Evolutionary conservation across 2,797 vertebrate genomes (phyloP).

Genomic region (Pteropus rufus): DNA sequence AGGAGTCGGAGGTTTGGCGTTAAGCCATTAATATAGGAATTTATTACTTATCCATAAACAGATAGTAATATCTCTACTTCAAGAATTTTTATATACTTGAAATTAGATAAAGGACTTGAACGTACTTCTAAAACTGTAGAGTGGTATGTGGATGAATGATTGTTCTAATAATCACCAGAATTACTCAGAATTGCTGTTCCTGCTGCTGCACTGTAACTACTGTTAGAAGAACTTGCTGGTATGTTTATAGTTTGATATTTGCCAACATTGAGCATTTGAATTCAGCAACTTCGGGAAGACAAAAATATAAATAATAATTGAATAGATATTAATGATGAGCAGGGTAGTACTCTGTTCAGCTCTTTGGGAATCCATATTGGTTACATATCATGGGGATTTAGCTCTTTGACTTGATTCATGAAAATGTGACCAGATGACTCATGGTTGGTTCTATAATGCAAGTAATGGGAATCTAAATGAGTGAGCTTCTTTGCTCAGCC

Average conservation of each 20-base stretch:
- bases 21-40: background rate
- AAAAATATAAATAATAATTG: background rate
- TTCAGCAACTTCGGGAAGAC: background rate
- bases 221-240: background rate
- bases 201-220: background rate
- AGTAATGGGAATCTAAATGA: background rate
- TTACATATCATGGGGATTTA: background rate
- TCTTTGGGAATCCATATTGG: background rate
- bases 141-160: background rate
- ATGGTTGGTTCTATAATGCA: conserved; percentile 7
- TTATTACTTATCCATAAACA: conserved; percentile 21
- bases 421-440: background rate
- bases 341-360: background rate
- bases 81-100: conserved; percentile 18
- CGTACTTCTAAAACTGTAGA: background rate
- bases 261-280: background rate
- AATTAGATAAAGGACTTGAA: conserved; percentile 18
- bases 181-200: background rate
- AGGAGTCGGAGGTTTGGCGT: background rate
- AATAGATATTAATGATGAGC: conserved; percentile 20
- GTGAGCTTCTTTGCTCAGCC: background rate
- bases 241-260: conserved; percentile 23
- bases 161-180: background rate
- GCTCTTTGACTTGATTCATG: background rate
- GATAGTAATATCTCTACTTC: background rate